phyloP scores from a whole-genome alignment of 1,140 invertebrate species.

The Scaptomyza hsui region DNA sequence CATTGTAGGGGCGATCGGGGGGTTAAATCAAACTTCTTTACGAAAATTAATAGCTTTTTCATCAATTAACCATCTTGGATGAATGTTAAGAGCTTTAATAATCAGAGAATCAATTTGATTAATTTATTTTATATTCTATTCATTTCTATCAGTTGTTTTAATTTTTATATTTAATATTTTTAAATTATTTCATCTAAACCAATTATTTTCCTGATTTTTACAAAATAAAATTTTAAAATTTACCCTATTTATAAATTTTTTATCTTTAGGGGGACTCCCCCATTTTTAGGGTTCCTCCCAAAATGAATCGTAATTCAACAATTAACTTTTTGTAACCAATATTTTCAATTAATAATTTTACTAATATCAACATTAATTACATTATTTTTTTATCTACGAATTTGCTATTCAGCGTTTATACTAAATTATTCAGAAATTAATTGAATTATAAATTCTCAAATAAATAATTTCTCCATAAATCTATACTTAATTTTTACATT shows the following conservation, averaged over 20 bases:
- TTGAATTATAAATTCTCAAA: slow-evolving; percentile 54
- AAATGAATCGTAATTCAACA: slow-evolving; percentile 85
- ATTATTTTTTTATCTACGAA: slow-evolving; percentile 84
- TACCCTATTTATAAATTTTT: slow-evolving; percentile 84
- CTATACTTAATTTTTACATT: slow-evolving; percentile 80
- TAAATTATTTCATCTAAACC: slow-evolving; percentile 84
- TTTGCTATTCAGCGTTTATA: slow-evolving; percentile 83
- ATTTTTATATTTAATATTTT: slow-evolving; percentile 83
- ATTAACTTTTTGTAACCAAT: slow-evolving; percentile 82
- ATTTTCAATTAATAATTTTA: slow-evolving; percentile 81
- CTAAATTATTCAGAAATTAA: slow-evolving; percentile 83
- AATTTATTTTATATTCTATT: slow-evolving; percentile 84
- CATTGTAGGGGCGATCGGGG: slow-evolving; percentile 79
- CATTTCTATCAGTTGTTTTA: slow-evolving; percentile 80
- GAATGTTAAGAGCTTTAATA: slow-evolving; percentile 84
- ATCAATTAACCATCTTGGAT: slow-evolving; percentile 85
- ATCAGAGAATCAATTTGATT: slow-evolving; percentile 83
- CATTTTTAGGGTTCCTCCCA: slow-evolving; percentile 85
- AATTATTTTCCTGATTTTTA: slow-evolving; percentile 81
- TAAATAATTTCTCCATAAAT: slow-evolving; percentile 52
- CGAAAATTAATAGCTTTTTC: slow-evolving; percentile 85
- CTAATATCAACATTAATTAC: slow-evolving; percentile 84
- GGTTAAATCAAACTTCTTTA: slow-evolving; percentile 85
- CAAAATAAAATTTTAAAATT: slow-evolving; percentile 83
- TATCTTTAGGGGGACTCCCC: slow-evolving; percentile 85